Base-by-base conservation (phyloP, 2,797 vertebrate genomes). In the Periophthalmus magnuspinnatus region DNA sequence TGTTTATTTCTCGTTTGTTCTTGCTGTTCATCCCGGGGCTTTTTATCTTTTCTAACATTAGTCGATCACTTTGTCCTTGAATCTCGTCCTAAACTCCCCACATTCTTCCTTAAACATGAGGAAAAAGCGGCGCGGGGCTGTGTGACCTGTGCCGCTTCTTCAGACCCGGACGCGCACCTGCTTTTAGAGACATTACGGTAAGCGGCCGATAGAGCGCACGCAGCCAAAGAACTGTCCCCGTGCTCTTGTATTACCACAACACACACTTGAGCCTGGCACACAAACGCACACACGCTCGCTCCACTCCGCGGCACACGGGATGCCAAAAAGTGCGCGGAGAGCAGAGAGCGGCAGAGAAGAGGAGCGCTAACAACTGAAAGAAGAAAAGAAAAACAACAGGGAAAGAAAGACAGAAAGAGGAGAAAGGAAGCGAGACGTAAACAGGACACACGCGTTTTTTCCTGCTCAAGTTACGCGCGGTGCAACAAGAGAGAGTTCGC, bases 171-270 rank as follows among this genome's bases (percentile, higher is more conserved):
- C 77, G 91, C 90, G 93, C 93, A 92, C 92, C 90, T 92, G 91
- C 92, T 55, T 62, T 94, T 94, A 93, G 86, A 86, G 83, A 81
- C 88, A 93, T 94, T 94, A 94, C 94, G 93, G 94, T 94, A 94
- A 87, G 58, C 57, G 57, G 57, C 57, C 24, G 32, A n/a, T 10
- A 41, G 34, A 41, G 60, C 59, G 59, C 59, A 61, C 11, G 82
- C 84, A 87, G 85, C 88, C 50, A 54, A 50, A n/a, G 86, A 89
- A 91, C 89, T 92, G 91, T 91, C 90, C 91, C 86, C 87, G 78
- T 75, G 73, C 34, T 62, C 60, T 61, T n/a, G 34, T n/a, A 45
- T 38, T 38, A 62, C 60, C n/a, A 16, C 60, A 62, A 62, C 60
- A 62, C 60, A 62, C 60, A 62, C 60, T 62, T 21, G 2, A 54